A percentile compares a stretch with the other conserved stretches of the same genome.
These are phyloP conservation scores for Sclerodermus sp. DNA, from an alignment of 2,888 invertebrate genomes.

Conservation along the genomic window DNA sequence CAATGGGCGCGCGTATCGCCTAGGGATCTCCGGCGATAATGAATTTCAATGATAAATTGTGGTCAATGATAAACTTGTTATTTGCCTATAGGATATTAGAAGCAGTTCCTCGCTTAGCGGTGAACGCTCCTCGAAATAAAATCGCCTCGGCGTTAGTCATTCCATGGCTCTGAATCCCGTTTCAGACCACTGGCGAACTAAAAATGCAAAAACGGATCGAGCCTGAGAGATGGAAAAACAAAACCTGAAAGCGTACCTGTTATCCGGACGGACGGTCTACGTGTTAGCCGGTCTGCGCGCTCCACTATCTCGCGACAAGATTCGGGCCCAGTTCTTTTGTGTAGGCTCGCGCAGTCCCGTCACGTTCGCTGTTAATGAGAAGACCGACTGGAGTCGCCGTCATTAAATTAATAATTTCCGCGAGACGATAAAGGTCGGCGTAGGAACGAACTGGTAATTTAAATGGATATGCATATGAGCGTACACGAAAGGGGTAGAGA, in stretches of 20 bases:
- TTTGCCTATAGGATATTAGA: background rate
- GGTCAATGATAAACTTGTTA: background rate
- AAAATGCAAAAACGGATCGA: no score
- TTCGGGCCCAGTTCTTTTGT: background rate
- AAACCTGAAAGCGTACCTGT: no score
- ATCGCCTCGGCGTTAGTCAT: no score
- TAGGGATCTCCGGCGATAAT: background rate
- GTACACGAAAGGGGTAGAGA: no score
- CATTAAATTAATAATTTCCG: conserved; percentile 47
- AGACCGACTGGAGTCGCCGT: conserved; percentile 18
- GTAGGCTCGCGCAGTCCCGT: conserved; percentile 9
- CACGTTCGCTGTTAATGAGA: background rate
- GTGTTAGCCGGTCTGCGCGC: background rate
- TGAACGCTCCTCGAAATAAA: no score
- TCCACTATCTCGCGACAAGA: background rate
- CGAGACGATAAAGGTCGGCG: conserved; percentile 21
- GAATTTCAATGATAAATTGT: background rate
- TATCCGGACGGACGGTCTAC: no score
- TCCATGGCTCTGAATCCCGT: no score
- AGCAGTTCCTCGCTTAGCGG: background rate
- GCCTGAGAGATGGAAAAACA: no score
- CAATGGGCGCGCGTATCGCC: background rate
- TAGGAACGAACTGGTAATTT: conserved; percentile 21
- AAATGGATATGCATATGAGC: conserved; percentile 9
- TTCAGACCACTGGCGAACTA: no score